These are phyloP conservation scores for Gymnocephalus cernua DNA, from an alignment of 2,113 vertebrate species.

Conservation along the genomic window DNA sequence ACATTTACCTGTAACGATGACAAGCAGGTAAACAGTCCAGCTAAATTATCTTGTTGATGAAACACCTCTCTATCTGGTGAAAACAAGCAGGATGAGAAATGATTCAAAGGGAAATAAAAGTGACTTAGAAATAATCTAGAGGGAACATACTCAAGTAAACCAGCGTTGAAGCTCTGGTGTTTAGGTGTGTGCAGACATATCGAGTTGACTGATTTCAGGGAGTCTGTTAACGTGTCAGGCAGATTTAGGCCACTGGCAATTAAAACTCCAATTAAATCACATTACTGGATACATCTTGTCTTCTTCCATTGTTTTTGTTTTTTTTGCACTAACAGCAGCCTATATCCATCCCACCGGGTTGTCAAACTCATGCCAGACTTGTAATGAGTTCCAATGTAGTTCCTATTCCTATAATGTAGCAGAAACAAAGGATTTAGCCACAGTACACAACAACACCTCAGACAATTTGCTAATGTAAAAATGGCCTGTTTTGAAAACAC, in stretches of 20 bases:
- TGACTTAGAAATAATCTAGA: not conserved
- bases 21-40: constrained; percentile 12
- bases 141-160: not conserved
- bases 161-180: not conserved
- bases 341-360: not conserved
- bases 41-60: not conserved
- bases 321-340: constrained; percentile 11
- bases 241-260: not conserved
- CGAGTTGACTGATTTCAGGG: not conserved
- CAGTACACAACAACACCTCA: constrained; percentile 21
- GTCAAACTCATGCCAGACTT: constrained; percentile 26
- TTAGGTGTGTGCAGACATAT: not conserved
- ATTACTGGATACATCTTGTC: not conserved
- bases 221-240: not conserved
- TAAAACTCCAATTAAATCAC: not conserved
- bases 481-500: constrained; percentile 17
- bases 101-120: not conserved
- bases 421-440: not conserved
- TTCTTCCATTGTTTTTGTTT: not conserved
- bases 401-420: not conserved
- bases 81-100: not conserved
- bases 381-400: not conserved
- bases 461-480: constrained; percentile 46
- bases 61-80: not conserved
- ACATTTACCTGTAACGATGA: not conserved